These are phyloP conservation scores for Lysiphlebus fabarum DNA, from an alignment of 1,140 invertebrate species.

Conservation along the genomic window DNA sequence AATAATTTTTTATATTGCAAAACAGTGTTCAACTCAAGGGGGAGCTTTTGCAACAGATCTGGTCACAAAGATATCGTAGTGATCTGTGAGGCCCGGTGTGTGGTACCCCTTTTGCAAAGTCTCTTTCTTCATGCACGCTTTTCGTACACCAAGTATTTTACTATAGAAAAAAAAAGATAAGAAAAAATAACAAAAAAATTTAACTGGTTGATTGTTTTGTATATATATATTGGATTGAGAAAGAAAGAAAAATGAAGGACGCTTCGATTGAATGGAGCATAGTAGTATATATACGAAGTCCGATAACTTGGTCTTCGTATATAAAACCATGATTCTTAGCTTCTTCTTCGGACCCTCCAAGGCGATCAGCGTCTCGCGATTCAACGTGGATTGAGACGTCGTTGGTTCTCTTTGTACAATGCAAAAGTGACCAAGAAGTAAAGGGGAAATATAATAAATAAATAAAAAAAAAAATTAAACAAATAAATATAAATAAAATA, in stretches of 20 bases:
- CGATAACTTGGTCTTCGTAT: conserved; percentile 4
- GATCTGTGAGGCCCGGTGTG: conserved; percentile 56
- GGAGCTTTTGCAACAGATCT: conserved; percentile 39
- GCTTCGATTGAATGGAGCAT: neutral
- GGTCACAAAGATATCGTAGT: conserved; percentile 49
- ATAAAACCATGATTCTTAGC: neutral
- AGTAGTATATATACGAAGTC: neutral
- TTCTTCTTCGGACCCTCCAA: conserved; percentile 45
- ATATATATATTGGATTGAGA: no score
- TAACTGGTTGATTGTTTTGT: no score
- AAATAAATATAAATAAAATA: neutral
- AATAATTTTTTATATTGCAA: conserved; percentile 11
- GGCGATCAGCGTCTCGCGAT: conserved; percentile 32
- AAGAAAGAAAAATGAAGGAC: no score
- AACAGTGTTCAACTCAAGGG: neutral
- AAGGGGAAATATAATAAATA: no score
- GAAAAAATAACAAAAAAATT: conserved; percentile 3
- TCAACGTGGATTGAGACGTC: conserved; percentile 52
- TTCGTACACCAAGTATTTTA: conserved; percentile 28
- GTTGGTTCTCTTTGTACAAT: conserved; percentile 53
- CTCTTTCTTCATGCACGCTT: conserved; percentile 40
- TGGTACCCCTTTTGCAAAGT: conserved; percentile 51
- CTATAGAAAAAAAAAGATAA: conserved; percentile 24
- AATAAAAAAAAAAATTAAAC: no score
- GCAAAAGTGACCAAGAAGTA: conserved; percentile 12